Evolutionary conservation across 2,888 invertebrate species (phyloP).

Genomic region (Pristionchus entomophagus): DNA sequence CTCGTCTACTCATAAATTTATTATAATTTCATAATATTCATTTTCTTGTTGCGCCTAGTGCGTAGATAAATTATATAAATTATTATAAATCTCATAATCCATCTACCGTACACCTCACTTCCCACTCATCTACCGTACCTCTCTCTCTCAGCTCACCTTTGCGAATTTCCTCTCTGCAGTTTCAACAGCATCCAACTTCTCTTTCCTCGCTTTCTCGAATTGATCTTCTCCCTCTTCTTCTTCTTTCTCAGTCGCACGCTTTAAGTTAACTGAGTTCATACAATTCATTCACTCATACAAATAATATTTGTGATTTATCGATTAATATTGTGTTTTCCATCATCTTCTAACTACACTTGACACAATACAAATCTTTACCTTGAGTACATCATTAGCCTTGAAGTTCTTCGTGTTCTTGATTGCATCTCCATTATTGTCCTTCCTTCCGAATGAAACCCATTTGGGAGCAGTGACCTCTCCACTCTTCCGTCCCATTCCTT

Average conservation of each 20-base stretch:
- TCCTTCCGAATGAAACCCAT: slow-evolving; percentile 63
- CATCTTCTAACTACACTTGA: not conserved
- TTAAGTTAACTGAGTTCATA: not conserved
- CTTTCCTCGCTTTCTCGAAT: slow-evolving; percentile 34
- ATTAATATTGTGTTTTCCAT: too few relatives aligned
- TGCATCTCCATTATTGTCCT: not conserved
- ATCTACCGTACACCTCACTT: too few relatives aligned
- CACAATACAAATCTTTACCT: not conserved
- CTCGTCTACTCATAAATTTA: too few relatives aligned
- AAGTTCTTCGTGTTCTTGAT: slow-evolving; percentile 51
- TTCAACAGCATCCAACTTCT: slow-evolving; percentile 40
- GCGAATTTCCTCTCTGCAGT: slow-evolving; percentile 10
- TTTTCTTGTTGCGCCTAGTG: too few relatives aligned
- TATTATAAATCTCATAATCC: too few relatives aligned
- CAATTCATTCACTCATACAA: not conserved
- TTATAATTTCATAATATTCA: too few relatives aligned
- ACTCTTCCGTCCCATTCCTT: slow-evolving; percentile 48
- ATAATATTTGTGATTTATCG: too few relatives aligned
- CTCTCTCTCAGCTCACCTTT: slow-evolving; percentile 3
- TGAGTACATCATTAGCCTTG: slow-evolving; percentile 56
- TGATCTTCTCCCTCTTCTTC: slow-evolving; percentile 15
- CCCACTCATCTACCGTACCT: not conserved
- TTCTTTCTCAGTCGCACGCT: slow-evolving; percentile 13
- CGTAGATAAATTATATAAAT: too few relatives aligned
- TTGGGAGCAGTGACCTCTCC: slow-evolving; percentile 56